A percentile compares a stretch with the other conserved stretches of the same genome.
Conservation (phyloP, 2,113 vertebrate species). For the Oreotrochilus melanogaster region DNA sequence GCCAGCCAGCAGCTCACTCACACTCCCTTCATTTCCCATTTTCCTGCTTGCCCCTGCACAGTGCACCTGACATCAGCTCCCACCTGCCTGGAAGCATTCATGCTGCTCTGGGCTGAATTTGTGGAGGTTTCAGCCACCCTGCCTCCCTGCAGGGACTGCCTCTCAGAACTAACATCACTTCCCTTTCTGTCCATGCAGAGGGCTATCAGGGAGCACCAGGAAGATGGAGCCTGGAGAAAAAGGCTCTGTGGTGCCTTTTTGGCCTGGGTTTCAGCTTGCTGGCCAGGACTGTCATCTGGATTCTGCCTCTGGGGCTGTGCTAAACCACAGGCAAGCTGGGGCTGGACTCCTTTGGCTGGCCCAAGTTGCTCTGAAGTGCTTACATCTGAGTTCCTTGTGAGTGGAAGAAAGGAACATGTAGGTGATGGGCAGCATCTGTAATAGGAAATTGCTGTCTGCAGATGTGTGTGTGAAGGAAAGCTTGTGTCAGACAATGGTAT, state of each 20-base stretch:
- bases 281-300: neutral
- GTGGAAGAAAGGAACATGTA: conserved; percentile 52
- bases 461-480: conserved; percentile 63
- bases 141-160: accelerated
- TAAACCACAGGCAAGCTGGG: neutral
- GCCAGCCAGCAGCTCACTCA: neutral
- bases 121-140: neutral
- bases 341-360: neutral
- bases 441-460: conserved; percentile 71
- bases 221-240: neutral
- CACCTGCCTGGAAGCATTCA: neutral
- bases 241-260: neutral
- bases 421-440: conserved; percentile 62
- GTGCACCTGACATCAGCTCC: neutral
- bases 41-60: neutral
- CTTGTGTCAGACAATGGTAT: conserved; percentile 59
- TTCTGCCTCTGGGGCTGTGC: neutral
- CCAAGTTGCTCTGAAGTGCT: conserved; percentile 5
- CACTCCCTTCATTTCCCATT: neutral
- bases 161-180: neutral
- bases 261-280: neutral
- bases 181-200: neutral
- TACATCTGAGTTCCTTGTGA: conserved; percentile 49
- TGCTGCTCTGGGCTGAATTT: neutral
- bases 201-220: neutral